These are phyloP conservation scores for Mayetiola destructor DNA, from an alignment of 2,888 invertebrate genomes.

Conservation along the genomic window DNA sequence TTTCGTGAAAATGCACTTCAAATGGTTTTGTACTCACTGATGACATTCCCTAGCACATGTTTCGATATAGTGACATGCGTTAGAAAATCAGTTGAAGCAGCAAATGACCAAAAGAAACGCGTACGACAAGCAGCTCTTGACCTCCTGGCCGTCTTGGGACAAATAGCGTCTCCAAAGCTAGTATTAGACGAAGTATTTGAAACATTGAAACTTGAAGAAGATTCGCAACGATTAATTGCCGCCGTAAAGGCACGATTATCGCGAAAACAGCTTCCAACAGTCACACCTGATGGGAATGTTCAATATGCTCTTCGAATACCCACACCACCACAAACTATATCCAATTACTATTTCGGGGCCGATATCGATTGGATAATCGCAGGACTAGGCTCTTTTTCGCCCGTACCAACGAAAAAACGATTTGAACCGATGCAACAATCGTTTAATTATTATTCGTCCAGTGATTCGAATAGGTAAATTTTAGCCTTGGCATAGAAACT, in stretches of 20 bases:
- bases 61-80: constrained; percentile 42
- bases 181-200: constrained; percentile 49
- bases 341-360: constrained; percentile 38
- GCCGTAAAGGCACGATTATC: constrained; percentile 62
- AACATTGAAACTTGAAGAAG: constrained; percentile 39
- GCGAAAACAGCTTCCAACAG: constrained; percentile 55
- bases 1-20: constrained; percentile 62
- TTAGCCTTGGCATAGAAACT: constrained; percentile 5
- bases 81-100: constrained; percentile 32
- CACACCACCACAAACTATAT: constrained; percentile 25
- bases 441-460: constrained; percentile 14
- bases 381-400: constrained; percentile 40
- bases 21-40: constrained; percentile 57
- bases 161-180: constrained; percentile 48
- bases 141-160: constrained; percentile 61
- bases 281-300: constrained; percentile 55
- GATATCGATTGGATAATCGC: constrained; percentile 66
- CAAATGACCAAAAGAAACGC: constrained; percentile 48
- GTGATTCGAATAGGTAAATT: constrained; percentile 17
- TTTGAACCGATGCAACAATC: constrained; percentile 20
- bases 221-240: constrained; percentile 46
- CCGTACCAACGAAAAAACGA: constrained; percentile 35
- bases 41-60: constrained; percentile 65
- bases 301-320: constrained; percentile 57
- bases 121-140: constrained; percentile 68